Base-by-base conservation (phyloP, 2,888 invertebrate species). In the Carabus problematicus region DNA sequence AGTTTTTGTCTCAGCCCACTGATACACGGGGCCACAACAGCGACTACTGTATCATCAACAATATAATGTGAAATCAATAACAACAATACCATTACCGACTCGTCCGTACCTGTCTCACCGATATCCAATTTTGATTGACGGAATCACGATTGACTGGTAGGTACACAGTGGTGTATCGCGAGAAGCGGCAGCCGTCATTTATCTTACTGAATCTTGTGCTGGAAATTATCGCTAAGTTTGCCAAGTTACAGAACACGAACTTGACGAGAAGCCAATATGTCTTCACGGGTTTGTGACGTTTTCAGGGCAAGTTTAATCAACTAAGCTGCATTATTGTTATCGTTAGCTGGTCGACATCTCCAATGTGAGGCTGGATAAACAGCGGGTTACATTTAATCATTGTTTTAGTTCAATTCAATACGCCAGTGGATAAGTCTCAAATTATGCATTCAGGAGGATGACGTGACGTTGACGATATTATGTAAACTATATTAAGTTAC, bases 21-120 rank as follows among this genome's bases (percentile, higher is more conserved):
- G 3, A 14, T 45, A 45, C n/a, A 14, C 42, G 42, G 6, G 29
- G 29, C 29, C 29, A 29, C 29, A 29, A 12, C 14, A 3, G 1
- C 45, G 45, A 7, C n/a, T 45, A 45, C 45, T 3, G 45, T 12
- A 45, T 12, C 11, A 14, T 12, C 7, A 14, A 14, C 45, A 45
- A 45, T 7, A 45, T 45, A 45, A 45, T 45, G 45, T 12, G 45
- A 45, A 45, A 45, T 45, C 45, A 45, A 45, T 45, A 45, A 45
- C 45, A 45, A 11, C n/a, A 11, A 14, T 12, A 45, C 45, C n/a
- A 12, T 11, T 1, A 12, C n/a, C 45, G n/a, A 45, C 14, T 12
- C 14, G 14, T 29, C 29, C 29, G 29, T 29, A 29, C 29, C 29
- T 29, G 29, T 29, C 29, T 6, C 29, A 45, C 14, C n/a, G n/a